Conservation (phyloP, 2,888 invertebrate genomes). For the Endomychus coccineus region DNA sequence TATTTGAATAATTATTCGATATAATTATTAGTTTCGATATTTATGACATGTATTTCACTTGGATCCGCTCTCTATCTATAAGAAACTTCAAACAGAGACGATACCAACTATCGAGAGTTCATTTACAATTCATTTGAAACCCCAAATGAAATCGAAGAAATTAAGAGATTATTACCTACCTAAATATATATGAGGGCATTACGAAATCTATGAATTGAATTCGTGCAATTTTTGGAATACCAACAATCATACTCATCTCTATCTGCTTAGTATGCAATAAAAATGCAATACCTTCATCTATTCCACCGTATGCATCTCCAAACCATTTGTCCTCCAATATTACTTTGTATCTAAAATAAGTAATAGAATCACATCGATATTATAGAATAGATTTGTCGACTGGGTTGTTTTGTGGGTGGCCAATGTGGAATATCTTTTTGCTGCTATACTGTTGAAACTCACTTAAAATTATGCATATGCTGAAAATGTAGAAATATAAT, state of each 20-base stretch:
- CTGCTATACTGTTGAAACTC: constrained; percentile 12
- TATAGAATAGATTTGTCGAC: not conserved
- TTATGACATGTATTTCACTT: too few relatives aligned
- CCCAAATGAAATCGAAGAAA: too few relatives aligned
- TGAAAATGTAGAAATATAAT: constrained; percentile 27
- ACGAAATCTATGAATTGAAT: constrained; percentile 24
- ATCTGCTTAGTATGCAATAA: constrained; percentile 5
- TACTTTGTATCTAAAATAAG: constrained; percentile 4
- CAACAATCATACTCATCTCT: constrained; percentile 4
- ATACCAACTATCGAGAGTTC: too few relatives aligned
- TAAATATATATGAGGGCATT: constrained; percentile 31
- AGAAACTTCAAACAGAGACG: too few relatives aligned
- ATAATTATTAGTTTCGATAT: too few relatives aligned
- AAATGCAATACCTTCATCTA: constrained; percentile 9
- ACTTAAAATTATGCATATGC: constrained; percentile 32
- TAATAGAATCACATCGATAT: not conserved
- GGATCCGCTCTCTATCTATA: too few relatives aligned
- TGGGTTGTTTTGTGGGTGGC: too few relatives aligned
- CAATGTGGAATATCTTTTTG: not conserved
- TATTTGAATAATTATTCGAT: too few relatives aligned
- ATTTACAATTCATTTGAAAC: too few relatives aligned
- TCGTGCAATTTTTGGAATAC: constrained; percentile 10
- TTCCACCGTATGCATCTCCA: constrained; percentile 7
- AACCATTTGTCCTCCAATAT: constrained; percentile 9
- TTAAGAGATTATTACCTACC: too few relatives aligned